A percentile compares a stretch with the other conserved stretches of the same genome.
Conservation (phyloP, 1,140 invertebrate genomes). For the Neodiprion fabricii region DNA sequence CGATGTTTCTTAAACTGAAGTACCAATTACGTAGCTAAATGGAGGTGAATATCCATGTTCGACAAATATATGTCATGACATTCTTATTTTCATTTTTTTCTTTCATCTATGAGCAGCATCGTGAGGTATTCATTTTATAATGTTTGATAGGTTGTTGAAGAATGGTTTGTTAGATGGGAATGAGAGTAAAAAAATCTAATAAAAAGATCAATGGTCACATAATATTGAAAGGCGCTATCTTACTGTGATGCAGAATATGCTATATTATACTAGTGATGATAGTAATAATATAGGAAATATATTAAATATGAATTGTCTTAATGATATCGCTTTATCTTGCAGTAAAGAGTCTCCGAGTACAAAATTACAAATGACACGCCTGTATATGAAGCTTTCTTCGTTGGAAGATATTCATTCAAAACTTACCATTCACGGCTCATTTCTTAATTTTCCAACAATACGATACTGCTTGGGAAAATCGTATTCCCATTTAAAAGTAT, state of each 20-base stretch:
- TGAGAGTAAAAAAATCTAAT: slow-evolving; percentile 44
- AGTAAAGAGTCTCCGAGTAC: too few species aligned
- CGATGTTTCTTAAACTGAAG: background rate
- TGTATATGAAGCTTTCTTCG: too few species aligned
- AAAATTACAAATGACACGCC: too few species aligned
- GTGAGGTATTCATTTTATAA: slow-evolving; percentile 27
- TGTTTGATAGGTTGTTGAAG: slow-evolving; percentile 55
- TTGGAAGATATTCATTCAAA: too few species aligned
- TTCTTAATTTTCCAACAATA: too few species aligned
- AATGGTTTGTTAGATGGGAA: slow-evolving; percentile 51
- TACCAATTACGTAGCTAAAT: background rate
- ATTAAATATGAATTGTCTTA: background rate
- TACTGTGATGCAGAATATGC: slow-evolving; percentile 62
- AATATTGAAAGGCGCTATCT: slow-evolving; percentile 59
- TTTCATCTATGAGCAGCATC: slow-evolving; percentile 6
- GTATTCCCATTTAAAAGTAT: too few species aligned
- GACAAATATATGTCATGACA: background rate
- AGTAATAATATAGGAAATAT: slow-evolving; percentile 29
- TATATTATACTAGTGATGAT: slow-evolving; percentile 38
- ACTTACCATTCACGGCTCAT: too few species aligned
- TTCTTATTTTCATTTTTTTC: background rate
- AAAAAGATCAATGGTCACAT: slow-evolving; percentile 49
- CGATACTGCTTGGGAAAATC: too few species aligned
- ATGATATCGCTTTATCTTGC: too few species aligned
- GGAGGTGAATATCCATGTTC: slow-evolving; percentile 11